Evolutionary conservation across 2,888 invertebrate species (phyloP).

Genomic region (Aphidius colemani): DNA sequence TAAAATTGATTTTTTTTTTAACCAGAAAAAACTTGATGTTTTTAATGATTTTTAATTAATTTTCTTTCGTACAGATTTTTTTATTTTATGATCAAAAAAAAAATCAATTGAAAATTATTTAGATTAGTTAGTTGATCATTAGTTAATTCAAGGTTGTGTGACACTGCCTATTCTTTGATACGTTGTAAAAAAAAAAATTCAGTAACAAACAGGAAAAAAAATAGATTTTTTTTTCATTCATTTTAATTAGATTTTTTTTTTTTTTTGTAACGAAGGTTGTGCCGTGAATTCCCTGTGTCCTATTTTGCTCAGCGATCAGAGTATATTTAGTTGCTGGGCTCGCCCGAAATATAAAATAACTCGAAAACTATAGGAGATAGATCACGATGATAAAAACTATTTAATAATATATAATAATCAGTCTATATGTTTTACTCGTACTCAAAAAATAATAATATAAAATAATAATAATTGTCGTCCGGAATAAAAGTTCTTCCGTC

Average conservation of each 20-base stretch:
- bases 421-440: slow-evolving; percentile 7
- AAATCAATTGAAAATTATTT: slow-evolving; percentile 29
- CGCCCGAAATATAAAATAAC: slow-evolving; percentile 8
- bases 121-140: too few relatives aligned
- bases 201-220: slow-evolving; percentile 10
- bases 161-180: slow-evolving; percentile 49
- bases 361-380: slow-evolving; percentile 7
- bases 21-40: slow-evolving; percentile 10
- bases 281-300: slow-evolving; percentile 41
- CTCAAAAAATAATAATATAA: background rate
- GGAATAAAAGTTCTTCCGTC: slow-evolving; percentile 25
- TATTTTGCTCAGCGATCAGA: slow-evolving; percentile 11
- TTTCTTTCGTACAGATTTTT: too few relatives aligned
- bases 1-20: background rate
- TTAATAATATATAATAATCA: background rate
- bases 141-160: slow-evolving; percentile 55
- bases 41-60: background rate
- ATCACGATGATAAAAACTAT: slow-evolving; percentile 15
- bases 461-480: slow-evolving; percentile 16
- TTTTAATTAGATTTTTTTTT: slow-evolving; percentile 15
- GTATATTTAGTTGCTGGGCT: slow-evolving; percentile 24
- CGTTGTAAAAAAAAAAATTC: slow-evolving; percentile 35
- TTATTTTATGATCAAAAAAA: background rate
- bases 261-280: slow-evolving; percentile 57
- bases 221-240: background rate